Percentiles rank a stretch among this genome's conserved stretches.
Conservation (phyloP, 2,888 invertebrate genomes). For the Scaeva pyrastri region DNA sequence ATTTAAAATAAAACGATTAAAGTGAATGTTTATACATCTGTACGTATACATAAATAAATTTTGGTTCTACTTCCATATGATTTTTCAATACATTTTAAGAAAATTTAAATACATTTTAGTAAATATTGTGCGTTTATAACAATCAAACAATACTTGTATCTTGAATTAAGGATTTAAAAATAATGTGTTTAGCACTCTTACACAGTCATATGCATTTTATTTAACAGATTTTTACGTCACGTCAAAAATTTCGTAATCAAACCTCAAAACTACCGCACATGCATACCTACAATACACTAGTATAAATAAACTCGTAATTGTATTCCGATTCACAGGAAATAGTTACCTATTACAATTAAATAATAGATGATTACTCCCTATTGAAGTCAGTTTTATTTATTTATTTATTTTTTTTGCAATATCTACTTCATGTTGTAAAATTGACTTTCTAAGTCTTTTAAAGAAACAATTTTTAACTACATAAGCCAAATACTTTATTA, state of each 20-base stretch:
- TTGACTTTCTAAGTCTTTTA: constrained; percentile 28
- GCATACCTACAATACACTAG: constrained; percentile 10
- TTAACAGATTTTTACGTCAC: not conserved
- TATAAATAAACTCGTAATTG: constrained; percentile 26
- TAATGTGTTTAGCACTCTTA: not conserved
- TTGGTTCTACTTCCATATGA: no score
- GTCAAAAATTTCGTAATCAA: constrained; percentile 37
- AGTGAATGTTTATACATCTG: no score
- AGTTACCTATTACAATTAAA: constrained; percentile 2
- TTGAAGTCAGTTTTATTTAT: not conserved
- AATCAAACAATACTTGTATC: constrained; percentile 18
- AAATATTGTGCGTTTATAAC: constrained; percentile 25
- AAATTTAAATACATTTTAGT: not conserved
- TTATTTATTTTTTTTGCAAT: not conserved
- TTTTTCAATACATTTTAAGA: not conserved
- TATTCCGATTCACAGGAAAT: constrained; percentile 29
- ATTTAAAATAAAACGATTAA: no score
- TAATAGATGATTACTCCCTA: not conserved
- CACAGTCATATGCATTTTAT: not conserved
- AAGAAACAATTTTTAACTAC: constrained; percentile 36
- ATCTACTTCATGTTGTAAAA: constrained; percentile 4
- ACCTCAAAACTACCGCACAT: constrained; percentile 32
- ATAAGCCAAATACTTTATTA: constrained; percentile 47
- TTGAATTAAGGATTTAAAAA: not conserved
- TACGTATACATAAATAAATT: no score